Conservation (phyloP, 2,888 invertebrate genomes). For the Drosophila nr. medialis region DNA sequence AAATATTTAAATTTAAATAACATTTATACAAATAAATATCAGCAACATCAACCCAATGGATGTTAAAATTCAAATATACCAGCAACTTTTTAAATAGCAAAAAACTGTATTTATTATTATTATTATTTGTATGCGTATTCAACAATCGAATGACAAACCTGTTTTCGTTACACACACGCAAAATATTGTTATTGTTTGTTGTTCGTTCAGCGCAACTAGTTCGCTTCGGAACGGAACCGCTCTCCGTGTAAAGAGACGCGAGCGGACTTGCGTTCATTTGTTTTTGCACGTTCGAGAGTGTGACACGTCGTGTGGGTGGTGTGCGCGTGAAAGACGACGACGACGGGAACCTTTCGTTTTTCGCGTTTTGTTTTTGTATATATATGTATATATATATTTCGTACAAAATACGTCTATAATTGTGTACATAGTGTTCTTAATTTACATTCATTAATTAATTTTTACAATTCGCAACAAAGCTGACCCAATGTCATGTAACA, state of each 20-base stretch:
- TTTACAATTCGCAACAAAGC: slow-evolving; percentile 26
- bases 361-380: slow-evolving; percentile 75
- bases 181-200: slow-evolving; percentile 10
- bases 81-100: background rate
- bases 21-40: background rate
- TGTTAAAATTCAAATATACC: background rate
- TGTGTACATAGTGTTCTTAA: slow-evolving; percentile 68
- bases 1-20: background rate
- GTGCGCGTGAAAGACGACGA: slow-evolving; percentile 67
- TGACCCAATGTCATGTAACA: slow-evolving; percentile 64
- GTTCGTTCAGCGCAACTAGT: slow-evolving; percentile 34
- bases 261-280: slow-evolving; percentile 51
- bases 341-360: slow-evolving; percentile 69
- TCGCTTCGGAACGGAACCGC: slow-evolving; percentile 37
- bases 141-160: background rate
- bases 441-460: slow-evolving; percentile 50
- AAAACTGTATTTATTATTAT: background rate
- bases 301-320: slow-evolving; percentile 65
- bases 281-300: slow-evolving; percentile 63
- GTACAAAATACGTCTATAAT: slow-evolving; percentile 57
- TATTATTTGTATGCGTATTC: background rate
- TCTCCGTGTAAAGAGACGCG: slow-evolving; percentile 35
- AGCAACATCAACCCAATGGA: background rate
- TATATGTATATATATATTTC: slow-evolving; percentile 73
- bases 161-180: slow-evolving; percentile 7